Conservation (phyloP, 2,797 vertebrate species). For the Halcyon leucocephala region DNA sequence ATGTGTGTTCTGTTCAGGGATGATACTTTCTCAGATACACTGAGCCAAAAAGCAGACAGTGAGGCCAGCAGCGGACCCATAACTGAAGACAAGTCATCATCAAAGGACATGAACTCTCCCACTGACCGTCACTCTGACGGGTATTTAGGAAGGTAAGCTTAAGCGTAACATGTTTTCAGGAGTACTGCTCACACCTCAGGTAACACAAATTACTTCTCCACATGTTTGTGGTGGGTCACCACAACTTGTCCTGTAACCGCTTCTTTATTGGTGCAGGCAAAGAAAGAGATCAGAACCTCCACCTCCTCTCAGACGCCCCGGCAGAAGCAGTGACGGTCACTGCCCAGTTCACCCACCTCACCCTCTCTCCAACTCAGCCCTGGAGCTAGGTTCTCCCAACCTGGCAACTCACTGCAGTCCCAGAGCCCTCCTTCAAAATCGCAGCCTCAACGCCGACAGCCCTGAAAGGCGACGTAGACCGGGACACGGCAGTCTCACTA, state of each 20-base stretch:
- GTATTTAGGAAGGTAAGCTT: conserved; percentile 87
- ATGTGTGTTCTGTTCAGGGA: conserved; percentile 83
- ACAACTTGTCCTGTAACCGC: background rate
- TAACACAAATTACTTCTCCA: background rate
- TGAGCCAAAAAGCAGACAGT: conserved; percentile 98
- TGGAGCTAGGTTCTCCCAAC: conserved; percentile 88
- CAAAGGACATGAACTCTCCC: conserved; percentile 91
- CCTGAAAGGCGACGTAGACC: conserved; percentile 90
- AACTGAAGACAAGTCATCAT: conserved; percentile 91
- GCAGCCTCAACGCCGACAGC: conserved; percentile 87
- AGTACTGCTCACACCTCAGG: background rate
- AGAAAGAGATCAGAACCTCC: conserved; percentile 90
- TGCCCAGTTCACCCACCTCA: conserved; percentile 90
- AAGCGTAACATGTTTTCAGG: background rate
- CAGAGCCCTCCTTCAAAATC: conserved; percentile 89
- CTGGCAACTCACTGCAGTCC: conserved; percentile 89
- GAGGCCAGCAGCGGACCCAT: conserved; percentile 95
- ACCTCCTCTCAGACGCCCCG: conserved; percentile 87
- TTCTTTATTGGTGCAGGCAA: conserved; percentile 81
- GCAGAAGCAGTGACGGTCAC: conserved; percentile 88
- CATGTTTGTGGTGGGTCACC: background rate
- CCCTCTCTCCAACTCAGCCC: conserved; percentile 81
- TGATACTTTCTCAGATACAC: conserved; percentile 95
- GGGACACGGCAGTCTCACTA: conserved; percentile 92
- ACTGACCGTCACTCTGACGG: conserved; percentile 89